Evolutionary conservation across 2,113 vertebrate species (phyloP).

Genomic region (Panthera tigris): DNA sequence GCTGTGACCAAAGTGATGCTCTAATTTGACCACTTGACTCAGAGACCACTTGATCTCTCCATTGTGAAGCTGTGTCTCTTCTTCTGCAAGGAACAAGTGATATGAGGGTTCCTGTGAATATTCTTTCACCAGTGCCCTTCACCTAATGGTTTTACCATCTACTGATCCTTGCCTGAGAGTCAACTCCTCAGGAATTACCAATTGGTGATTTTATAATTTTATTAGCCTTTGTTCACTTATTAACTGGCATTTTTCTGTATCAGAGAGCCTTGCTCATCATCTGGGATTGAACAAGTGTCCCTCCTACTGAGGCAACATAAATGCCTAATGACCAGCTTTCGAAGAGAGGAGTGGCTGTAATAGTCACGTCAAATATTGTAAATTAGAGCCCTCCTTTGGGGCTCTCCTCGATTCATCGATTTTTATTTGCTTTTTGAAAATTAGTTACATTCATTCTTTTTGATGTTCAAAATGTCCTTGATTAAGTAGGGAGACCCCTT

Average conservation of each 20-base stretch:
- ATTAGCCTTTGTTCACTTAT: background rate
- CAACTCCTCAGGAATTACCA: background rate
- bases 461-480: background rate
- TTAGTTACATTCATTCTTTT: background rate
- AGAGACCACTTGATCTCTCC: background rate
- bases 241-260: background rate
- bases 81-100: background rate
- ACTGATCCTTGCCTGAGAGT: background rate
- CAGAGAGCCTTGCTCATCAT: background rate
- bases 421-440: background rate
- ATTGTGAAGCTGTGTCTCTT: background rate
- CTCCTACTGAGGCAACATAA: background rate
- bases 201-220: background rate
- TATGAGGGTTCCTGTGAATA: background rate
- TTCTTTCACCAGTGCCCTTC: background rate
- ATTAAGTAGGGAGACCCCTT: background rate
- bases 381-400: background rate
- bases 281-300: background rate
- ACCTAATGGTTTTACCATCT: background rate
- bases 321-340: background rate
- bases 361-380: background rate
- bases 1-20: background rate
- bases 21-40: background rate
- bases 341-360: background rate
- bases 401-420: background rate